Evolutionary conservation across 35 echinoderm and acorn worm species (phyloP).

Genomic region (Apostichopus californicus): DNA sequence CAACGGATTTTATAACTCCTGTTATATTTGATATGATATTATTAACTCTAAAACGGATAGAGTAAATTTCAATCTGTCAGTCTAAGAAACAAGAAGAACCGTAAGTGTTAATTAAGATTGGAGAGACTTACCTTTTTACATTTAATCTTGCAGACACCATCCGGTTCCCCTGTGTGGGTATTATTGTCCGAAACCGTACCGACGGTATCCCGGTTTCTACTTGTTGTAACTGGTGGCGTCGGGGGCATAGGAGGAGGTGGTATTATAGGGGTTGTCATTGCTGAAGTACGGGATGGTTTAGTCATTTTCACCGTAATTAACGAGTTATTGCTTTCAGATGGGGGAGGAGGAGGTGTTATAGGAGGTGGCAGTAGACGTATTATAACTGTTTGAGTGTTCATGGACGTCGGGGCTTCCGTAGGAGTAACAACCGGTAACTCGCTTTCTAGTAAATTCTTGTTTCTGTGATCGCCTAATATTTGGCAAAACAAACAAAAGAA

Average conservation of each 20-base stretch:
- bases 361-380: conserved; percentile 50
- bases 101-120: no score
- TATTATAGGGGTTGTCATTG: not conserved
- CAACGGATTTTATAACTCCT: no score
- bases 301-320: not conserved
- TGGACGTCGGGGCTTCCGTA: not conserved
- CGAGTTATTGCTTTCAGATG: conserved; percentile 39
- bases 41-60: no score
- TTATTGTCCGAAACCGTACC: not conserved
- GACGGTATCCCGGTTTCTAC: not conserved
- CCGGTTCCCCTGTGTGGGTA: not conserved
- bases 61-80: no score
- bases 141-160: not conserved
- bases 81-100: no score
- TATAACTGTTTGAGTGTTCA: conserved; percentile 23
- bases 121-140: conserved; percentile 42
- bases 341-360: conserved; percentile 57
- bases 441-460: no score
- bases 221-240: conserved; percentile 12
- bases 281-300: not conserved
- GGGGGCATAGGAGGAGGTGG: conserved; percentile 48
- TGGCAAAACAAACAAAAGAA: not conserved
- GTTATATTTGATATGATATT: no score
- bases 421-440: not conserved
- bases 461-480: no score